Conservation (phyloP, 2,797 vertebrate genomes). For the Varecia variegata region DNA sequence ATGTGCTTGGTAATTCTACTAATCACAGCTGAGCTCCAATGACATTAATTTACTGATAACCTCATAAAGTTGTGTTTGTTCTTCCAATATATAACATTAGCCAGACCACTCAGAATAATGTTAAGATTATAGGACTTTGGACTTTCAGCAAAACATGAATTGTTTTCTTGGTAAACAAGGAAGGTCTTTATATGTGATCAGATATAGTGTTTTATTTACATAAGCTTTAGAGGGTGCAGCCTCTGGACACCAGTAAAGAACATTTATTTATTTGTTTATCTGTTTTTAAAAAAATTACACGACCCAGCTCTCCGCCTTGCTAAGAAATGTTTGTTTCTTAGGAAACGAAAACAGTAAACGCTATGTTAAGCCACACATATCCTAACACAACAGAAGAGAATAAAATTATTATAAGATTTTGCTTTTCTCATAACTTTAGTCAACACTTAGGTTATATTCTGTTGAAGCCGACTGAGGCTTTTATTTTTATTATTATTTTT, state of each 20-base stretch:
- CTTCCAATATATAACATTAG: conserved; percentile 27
- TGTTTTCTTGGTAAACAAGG: conserved; percentile 45
- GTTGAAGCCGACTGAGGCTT: background rate
- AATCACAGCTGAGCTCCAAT: background rate
- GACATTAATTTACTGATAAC: conserved; percentile 5
- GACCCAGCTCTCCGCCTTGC: background rate
- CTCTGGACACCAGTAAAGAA: background rate
- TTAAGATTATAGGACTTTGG: background rate
- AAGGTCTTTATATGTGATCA: background rate
- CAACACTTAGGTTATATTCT: fast-evolving
- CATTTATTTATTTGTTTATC: background rate
- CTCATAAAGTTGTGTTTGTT: conserved; percentile 27
- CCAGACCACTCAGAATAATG: background rate
- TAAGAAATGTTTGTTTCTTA: conserved; percentile 6
- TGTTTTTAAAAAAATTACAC: background rate
- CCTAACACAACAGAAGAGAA: background rate
- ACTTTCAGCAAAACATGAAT: background rate
- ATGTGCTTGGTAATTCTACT: background rate
- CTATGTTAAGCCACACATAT: background rate
- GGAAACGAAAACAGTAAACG: background rate
- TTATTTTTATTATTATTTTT: too few species aligned
- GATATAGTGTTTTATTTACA: background rate
- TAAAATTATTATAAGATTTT: background rate
- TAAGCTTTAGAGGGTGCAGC: background rate
- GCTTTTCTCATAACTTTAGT: background rate